Percentiles rank a stretch among this genome's conserved stretches.
phyloP scores from a whole-genome alignment of 2,797 vertebrate genomes.

The Sciurus carolinensis region DNA sequence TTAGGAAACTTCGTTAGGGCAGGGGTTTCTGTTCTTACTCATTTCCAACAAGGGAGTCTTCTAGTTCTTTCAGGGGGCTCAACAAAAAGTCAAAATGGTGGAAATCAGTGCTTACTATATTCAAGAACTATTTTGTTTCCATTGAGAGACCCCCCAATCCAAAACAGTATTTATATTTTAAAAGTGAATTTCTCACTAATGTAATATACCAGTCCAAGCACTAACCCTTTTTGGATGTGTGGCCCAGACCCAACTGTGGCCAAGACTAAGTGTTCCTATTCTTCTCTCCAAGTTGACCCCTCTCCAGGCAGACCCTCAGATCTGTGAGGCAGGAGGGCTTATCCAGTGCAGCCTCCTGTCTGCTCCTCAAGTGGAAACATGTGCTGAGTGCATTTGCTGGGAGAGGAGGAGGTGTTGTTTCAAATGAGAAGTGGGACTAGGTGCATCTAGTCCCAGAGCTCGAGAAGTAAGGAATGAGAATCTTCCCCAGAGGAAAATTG shows the following conservation, averaged over 20 bases:
- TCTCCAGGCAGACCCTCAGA: neutral
- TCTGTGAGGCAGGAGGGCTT: neutral
- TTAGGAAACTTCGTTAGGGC: neutral
- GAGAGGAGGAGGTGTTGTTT: neutral
- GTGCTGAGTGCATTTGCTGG: neutral
- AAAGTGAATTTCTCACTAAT: neutral
- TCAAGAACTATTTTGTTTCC: constrained; percentile 1
- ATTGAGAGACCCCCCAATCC: neutral
- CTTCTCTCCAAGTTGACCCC: neutral
- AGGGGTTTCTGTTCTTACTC: constrained; percentile 40
- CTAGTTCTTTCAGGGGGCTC: neutral
- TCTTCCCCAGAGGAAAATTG: neutral
- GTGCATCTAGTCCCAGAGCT: neutral
- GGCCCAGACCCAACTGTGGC: neutral
- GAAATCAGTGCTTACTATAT: neutral
- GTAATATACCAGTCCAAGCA: neutral
- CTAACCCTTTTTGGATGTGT: neutral
- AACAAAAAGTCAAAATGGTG: neutral
- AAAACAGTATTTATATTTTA: neutral
- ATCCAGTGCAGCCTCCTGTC: neutral
- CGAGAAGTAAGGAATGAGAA: neutral
- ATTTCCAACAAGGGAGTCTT: constrained; percentile 17
- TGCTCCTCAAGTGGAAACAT: neutral
- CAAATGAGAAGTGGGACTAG: neutral
- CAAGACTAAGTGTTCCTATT: neutral